A percentile compares a stretch with the other conserved stretches of the same genome.
Conservation (phyloP, 1,140 invertebrate genomes). For the Nasonia longicornis region DNA sequence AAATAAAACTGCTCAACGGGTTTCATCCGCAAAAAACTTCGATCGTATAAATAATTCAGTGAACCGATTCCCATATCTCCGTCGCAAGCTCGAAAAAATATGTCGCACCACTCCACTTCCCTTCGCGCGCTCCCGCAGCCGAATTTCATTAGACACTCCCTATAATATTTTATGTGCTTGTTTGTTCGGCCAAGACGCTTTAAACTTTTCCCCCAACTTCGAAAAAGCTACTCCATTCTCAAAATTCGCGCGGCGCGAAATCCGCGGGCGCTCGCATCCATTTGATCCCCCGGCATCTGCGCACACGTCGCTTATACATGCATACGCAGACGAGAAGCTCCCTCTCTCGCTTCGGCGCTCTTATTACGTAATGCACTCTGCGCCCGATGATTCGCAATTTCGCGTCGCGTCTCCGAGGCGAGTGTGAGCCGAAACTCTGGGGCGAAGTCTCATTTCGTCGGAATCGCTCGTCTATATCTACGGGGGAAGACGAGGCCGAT, state of each 20-base stretch:
- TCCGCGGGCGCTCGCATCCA: background rate
- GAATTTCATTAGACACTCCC: conserved; percentile 36
- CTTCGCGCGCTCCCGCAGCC: background rate
- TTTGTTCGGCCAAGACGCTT: conserved; percentile 25
- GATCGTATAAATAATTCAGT: conserved; percentile 9
- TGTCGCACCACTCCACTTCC: conserved; percentile 25
- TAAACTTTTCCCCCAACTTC: conserved; percentile 33
- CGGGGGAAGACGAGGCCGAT: conserved; percentile 10
- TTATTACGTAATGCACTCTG: conserved; percentile 48
- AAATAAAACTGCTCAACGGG: too few relatives aligned
- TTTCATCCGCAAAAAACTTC: background rate
- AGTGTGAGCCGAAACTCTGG: conserved; percentile 23
- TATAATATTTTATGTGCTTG: conserved; percentile 41
- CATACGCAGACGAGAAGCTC: conserved; percentile 1
- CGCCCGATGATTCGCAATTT: conserved; percentile 40
- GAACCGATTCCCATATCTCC: background rate
- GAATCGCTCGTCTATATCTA: conserved; percentile 28
- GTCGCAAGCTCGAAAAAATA: conserved; percentile 30
- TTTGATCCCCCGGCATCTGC: background rate
- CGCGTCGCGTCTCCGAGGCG: background rate
- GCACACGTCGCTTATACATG: background rate
- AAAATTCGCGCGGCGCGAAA: conserved; percentile 16
- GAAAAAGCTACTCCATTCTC: background rate
- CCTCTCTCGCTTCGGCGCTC: background rate
- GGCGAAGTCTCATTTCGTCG: conserved; percentile 38